Base-by-base conservation (phyloP, 64 coral and sea anemone genomes). In the Dendrophyllia cribrosa region DNA sequence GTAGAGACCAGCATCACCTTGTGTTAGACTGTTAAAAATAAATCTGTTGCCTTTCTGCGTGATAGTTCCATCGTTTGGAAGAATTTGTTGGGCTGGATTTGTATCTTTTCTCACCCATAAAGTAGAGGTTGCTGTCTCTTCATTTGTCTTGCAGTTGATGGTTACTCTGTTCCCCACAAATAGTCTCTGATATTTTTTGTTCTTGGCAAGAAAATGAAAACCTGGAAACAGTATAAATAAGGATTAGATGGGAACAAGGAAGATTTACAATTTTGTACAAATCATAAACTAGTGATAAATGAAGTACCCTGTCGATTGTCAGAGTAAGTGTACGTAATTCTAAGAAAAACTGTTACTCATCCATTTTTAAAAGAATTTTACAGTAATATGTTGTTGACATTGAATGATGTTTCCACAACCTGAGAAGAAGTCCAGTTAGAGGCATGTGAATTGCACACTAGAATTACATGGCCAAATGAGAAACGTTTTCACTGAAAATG, bases 1-100 rank as follows among this genome's bases (percentile, higher is more conserved):
- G 82, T 93, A 96, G 20, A 58, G 20, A 43, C 95, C 91, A 16
- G 85, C 95, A 93, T 96, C 86, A 56, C 68, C 65, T 17, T 73
- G 46, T 59, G 90, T 86, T 66, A 96, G 15, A 24, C 15, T 69
- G 15, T 43, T 83, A 52, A 96, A 60, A 59, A 43, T 43, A 45
- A 93, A 96, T 43, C 44, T 93, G 50, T 72, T 66, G 9, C 58
- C 81, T 22, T 43, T 85, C 23, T 15, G 53, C 12, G 75, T 46
- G 13, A 93, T 76, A 10, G 56, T 75, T 7, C 19, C 13, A 20
- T 24, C 87, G 90, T 89, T 86, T 50, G 87, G 80, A 5, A 55
- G 43, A 8, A 89, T n/a, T 59, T 73, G 16, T 17, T 79, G 26
- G 17, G 43, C 34, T 49, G 75, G 76, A 70, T 72, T 66, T 43